Evolutionary conservation across 2,888 invertebrate species (phyloP), one percentile per base, ranked within the genome.

Genomic region (Trichacis sp.): DNA sequence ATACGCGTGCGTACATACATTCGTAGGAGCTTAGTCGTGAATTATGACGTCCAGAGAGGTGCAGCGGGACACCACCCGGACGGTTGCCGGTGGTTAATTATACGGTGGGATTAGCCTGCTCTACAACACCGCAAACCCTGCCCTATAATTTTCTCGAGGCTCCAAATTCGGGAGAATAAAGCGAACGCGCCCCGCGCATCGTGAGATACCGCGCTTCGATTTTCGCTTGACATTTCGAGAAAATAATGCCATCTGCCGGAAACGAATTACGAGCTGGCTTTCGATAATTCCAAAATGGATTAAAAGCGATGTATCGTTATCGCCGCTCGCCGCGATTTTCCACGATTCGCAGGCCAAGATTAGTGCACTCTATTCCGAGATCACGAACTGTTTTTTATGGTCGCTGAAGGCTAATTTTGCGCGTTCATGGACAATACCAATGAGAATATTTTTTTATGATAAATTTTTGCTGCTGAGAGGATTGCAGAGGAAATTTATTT

Each of bases 51-150:
- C 49, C 48, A 52, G 63, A 64, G 67, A 59, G 53, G 63, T 50
- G 64, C 59, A 64, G 55, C 64, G 60, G 69, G 71, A 67, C 56
- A 64, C 65, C 69, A 65, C 64, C 61, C 63, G 77, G 71, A 76
- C 73, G 78, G 77, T 80, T 74, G 76, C 70, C 65, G 68, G 80
- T 75, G 80, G 82, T 81, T 81, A 81, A 82, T 82, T 82, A 81
- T 81, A 82, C 80, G 79, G 76, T 75, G 74, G 79, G 81, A 82
- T 83, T 82, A 81, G 77, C 76, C 73, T 66, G 73, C 74, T 69
- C 72, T 70, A 72, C 70, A 69, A 70, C 69, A 57, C 79, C 78
- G 59, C 78, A 76, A 78, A 75, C 77, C 76, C 72, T 70, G 74
- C 74, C 73, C 78, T 79, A 78, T 81, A 80, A 81, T 81, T 81